These are phyloP conservation scores for Leptobrachium ailaonicum DNA, from an alignment of 2,113 vertebrate species.

Conservation along the genomic window DNA sequence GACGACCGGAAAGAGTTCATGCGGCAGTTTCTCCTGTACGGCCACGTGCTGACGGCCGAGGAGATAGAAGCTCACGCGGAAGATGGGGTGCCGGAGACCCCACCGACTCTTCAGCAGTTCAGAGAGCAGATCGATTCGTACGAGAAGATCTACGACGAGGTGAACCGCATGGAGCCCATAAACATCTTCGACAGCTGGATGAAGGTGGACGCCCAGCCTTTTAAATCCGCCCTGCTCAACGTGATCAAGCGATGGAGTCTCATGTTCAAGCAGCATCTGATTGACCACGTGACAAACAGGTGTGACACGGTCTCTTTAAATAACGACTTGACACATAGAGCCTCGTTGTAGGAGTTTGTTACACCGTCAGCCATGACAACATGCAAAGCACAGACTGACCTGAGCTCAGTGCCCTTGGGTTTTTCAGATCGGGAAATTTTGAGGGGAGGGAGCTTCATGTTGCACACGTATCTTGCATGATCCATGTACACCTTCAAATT, in stretches of 20 bases:
- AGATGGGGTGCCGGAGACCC: slow-evolving; percentile 64
- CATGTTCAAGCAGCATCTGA: slow-evolving; percentile 91
- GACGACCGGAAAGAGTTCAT: slow-evolving; percentile 81
- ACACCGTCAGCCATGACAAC: too few relatives aligned
- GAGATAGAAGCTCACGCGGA: slow-evolving; percentile 68
- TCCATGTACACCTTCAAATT: too few relatives aligned
- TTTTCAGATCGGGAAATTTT: too few relatives aligned
- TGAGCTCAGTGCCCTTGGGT: too few relatives aligned
- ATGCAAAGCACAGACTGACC: too few relatives aligned
- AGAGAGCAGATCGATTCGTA: slow-evolving; percentile 83
- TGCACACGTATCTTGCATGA: too few relatives aligned
- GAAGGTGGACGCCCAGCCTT: slow-evolving; percentile 74
- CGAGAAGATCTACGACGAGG: slow-evolving; percentile 81
- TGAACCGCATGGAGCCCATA: slow-evolving; percentile 68
- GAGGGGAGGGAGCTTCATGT: too few relatives aligned
- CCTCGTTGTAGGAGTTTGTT: too few relatives aligned
- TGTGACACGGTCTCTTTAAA: slow-evolving; percentile 48
- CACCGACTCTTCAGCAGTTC: slow-evolving; percentile 75
- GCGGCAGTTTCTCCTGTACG: slow-evolving; percentile 77
- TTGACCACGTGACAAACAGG: slow-evolving; percentile 86
- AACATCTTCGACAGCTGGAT: slow-evolving; percentile 81
- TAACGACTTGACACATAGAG: too few relatives aligned
- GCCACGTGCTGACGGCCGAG: slow-evolving; percentile 66
- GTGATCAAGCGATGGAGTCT: slow-evolving; percentile 88
- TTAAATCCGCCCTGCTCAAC: slow-evolving; percentile 82